Conservation (phyloP, 2,113 vertebrate genomes). For the Triplophysa dalaica region DNA sequence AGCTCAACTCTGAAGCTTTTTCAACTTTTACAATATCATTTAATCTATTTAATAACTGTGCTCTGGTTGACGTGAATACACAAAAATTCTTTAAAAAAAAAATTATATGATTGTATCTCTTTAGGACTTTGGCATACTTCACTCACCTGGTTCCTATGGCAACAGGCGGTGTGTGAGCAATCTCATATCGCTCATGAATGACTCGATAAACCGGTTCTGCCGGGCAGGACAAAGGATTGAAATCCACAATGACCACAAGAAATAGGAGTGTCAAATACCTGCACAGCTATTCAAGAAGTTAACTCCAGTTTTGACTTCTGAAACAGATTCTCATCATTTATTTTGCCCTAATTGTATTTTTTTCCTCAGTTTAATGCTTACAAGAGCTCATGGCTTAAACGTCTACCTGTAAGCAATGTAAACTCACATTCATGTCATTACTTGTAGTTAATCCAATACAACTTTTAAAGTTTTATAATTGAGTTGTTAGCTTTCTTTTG, state of each 20-base stretch:
- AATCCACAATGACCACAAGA: constrained; percentile 56
- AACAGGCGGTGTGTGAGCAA: not conserved
- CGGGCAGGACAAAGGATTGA: constrained; percentile 68
- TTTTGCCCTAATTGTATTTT: not conserved
- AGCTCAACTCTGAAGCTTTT: no score
- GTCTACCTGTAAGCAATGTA: no score
- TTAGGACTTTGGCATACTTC: constrained; percentile 3
- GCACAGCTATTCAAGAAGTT: constrained; percentile 34
- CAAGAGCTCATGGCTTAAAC: not conserved
- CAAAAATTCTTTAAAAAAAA: no score
- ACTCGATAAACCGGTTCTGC: constrained; percentile 68
- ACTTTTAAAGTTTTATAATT: not conserved
- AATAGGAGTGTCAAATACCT: constrained; percentile 64
- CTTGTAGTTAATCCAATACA: not conserved
- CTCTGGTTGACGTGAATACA: no score
- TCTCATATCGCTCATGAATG: constrained; percentile 41
- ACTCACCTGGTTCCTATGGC: constrained; percentile 30
- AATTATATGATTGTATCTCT: not conserved
- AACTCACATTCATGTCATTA: no score
- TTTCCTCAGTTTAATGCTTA: no score
- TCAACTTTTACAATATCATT: no score
- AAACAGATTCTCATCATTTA: not conserved
- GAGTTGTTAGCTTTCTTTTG: no score
- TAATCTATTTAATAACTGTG: no score
- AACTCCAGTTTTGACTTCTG: constrained; percentile 13